Percentiles rank a stretch among this genome's conserved stretches.
Conservation (phyloP, 2,113 vertebrate genomes). For the Poeciliopsis prolifica region DNA sequence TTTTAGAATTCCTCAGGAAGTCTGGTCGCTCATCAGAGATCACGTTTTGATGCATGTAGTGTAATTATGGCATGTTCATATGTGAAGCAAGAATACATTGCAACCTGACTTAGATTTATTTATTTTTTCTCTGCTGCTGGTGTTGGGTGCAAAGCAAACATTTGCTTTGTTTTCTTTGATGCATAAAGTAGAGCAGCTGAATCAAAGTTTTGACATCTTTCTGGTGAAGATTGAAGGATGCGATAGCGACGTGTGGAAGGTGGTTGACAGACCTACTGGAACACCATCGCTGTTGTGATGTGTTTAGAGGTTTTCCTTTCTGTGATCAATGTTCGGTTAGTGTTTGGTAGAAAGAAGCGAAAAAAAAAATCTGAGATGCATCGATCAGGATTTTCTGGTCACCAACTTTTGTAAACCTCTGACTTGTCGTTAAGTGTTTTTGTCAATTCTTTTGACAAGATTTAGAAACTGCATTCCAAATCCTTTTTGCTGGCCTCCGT, state of each 20-base stretch:
- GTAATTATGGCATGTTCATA: background rate
- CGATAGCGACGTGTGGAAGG: background rate
- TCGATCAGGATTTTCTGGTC: no score
- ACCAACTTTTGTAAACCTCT: no score
- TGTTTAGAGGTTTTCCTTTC: background rate
- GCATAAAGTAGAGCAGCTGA: background rate
- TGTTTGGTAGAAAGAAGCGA: no score
- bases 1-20: constrained; percentile 22
- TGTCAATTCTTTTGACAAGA: no score
- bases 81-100: background rate
- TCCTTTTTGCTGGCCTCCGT: no score
- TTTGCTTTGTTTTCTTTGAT: background rate
- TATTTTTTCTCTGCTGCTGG: constrained; percentile 11
- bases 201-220: background rate
- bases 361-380: no score
- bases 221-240: background rate
- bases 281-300: background rate
- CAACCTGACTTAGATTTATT: background rate
- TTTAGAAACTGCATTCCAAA: no score
- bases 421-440: no score
- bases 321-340: no score
- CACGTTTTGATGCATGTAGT: constrained; percentile 14
- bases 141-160: constrained; percentile 12
- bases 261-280: background rate
- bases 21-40: constrained; percentile 13